These are phyloP conservation scores for Mesoclemmys tuberculata DNA, from an alignment of 2,113 vertebrate species.

Conservation along the genomic window DNA sequence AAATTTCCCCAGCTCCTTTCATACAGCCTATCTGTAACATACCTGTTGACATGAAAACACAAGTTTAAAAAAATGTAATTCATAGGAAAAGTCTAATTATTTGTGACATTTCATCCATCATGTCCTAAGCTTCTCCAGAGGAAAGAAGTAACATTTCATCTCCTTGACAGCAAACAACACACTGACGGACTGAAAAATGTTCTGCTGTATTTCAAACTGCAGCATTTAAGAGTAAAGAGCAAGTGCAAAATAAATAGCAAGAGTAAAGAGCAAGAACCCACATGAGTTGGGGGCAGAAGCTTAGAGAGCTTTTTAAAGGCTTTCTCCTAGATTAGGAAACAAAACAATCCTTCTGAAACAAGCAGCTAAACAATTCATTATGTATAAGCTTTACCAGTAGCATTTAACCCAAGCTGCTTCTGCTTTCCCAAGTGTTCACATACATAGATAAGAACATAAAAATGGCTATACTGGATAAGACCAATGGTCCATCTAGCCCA, in stretches of 20 bases:
- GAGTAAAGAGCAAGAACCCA: conserved; percentile 70
- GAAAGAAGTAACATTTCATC: conserved; percentile 72
- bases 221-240: conserved; percentile 71
- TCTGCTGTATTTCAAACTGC: conserved; percentile 70
- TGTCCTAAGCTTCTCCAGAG: conserved; percentile 73
- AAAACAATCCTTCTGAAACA: conserved; percentile 54
- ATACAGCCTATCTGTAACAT: conserved; percentile 56
- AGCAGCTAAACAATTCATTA: conserved; percentile 3
- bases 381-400: background rate
- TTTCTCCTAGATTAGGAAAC: conserved; percentile 49
- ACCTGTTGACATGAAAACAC: conserved; percentile 70
- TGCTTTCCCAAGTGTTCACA: background rate
- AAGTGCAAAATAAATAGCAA: conserved; percentile 74
- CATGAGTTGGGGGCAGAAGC: conserved; percentile 60
- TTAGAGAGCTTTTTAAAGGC: conserved; percentile 62
- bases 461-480: background rate
- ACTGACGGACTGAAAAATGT: conserved; percentile 72
- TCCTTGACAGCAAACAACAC: conserved; percentile 77
- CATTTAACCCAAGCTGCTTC: background rate
- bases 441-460: background rate
- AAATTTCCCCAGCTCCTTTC: conserved; percentile 59
- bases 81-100: conserved; percentile 76
- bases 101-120: conserved; percentile 78
- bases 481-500: background rate
- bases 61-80: conserved; percentile 72